Conservation (phyloP, 1,140 invertebrate species). For the Achatina immaculata region DNA sequence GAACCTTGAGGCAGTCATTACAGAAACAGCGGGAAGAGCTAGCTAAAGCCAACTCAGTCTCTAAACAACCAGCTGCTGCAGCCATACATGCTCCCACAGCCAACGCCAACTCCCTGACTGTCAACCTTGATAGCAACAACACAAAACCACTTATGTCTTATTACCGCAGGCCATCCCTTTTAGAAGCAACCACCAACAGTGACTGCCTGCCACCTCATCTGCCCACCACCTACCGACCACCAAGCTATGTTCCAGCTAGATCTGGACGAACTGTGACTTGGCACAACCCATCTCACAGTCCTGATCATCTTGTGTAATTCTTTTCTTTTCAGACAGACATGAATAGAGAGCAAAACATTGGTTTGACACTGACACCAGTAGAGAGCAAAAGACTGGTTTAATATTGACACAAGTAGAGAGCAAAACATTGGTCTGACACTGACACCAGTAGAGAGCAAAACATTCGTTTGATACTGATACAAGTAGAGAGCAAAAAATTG, state of each 20-base stretch:
- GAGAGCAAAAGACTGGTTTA: too few species aligned
- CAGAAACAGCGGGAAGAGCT: conserved; percentile 61
- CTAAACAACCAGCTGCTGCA: conserved; percentile 32
- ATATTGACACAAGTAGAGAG: too few species aligned
- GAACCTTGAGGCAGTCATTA: conserved; percentile 63
- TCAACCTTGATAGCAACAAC: conserved; percentile 38
- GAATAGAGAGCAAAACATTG: too few species aligned
- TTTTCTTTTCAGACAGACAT: too few species aligned
- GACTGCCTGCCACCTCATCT: conserved; percentile 37
- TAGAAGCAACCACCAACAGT: conserved; percentile 53
- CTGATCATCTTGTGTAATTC: conserved; percentile 34
- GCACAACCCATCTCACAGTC: conserved; percentile 47
- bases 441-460: too few species aligned
- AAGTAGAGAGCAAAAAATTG: too few species aligned
- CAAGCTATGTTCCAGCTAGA: conserved; percentile 34
- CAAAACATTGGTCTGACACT: too few species aligned
- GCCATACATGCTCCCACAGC: not conserved
- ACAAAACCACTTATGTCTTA: conserved; percentile 41
- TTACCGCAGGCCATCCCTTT: conserved; percentile 47
- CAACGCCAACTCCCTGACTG: conserved; percentile 34
- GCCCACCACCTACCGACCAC: conserved; percentile 23
- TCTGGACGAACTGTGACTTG: conserved; percentile 47
- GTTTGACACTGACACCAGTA: too few species aligned
- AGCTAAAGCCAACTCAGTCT: conserved; percentile 42
- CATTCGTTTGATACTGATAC: too few species aligned